Base-by-base conservation (phyloP, 2,888 invertebrate species). In the Cerastis leucographa region DNA sequence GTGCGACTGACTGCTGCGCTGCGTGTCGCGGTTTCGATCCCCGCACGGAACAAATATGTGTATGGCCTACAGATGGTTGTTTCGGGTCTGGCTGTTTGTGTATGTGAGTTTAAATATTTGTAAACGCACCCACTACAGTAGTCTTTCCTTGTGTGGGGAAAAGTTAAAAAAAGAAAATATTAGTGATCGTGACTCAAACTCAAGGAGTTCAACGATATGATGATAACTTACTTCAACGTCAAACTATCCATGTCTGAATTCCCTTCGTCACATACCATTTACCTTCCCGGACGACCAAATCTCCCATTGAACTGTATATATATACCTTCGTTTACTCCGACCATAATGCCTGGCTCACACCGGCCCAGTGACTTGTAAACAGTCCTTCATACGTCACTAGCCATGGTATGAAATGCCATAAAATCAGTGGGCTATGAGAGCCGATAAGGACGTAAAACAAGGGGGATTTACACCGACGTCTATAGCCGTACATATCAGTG, bases 341-440 rank as follows among this genome's bases (percentile, higher is more conserved):
- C 65, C 59, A 64, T 83, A 83, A 81, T 78, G 76, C 66, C 68
- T 70, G 71, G 71, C 61, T 62, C 62, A 78, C 78, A 80, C 65
- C 69, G 29, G 76, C 80, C 77, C 87, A 91, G 80, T 89, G 89
- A 87, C 74, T 85, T 90, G 91, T 87, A 80, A 79, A 88, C 85
- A 87, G 85, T 85, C 68, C 71, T 77, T 82, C 77, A 85, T 86
- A 87, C 88, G 78, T 89, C 89, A 87, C 78, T 85, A 77, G 67
- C 66, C 82, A 69, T 76, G 83, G 78, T 86, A 88, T 89, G 88
- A 88, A 88, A 87, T 89, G 87, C 89, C 88, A 90, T 92, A 92
- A 93, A 93, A 86, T 84, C 89, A 91, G 86, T 91, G 90, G 86
- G 62, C 89, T 87, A 89, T 91, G 89, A 91, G 82, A 80, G 76